Percentiles rank a stretch among this genome's conserved stretches.
Evolutionary conservation across 2,888 invertebrate genomes (phyloP).

Genomic region (Heteropelma amictum): DNA sequence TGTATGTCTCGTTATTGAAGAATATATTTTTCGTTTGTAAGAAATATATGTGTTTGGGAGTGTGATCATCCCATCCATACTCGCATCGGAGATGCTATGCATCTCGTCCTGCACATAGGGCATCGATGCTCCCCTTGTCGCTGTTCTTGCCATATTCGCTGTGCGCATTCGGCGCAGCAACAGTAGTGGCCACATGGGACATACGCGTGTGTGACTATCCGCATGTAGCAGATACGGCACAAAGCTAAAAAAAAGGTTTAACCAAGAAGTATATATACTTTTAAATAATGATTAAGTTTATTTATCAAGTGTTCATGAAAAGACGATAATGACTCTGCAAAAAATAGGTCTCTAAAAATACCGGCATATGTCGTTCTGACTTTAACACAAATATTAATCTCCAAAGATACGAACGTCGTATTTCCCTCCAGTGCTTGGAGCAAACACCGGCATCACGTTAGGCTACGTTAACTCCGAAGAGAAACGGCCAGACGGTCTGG

Average conservation of each 20-base stretch:
- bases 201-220: background rate
- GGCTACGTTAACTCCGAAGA: slow-evolving; percentile 2
- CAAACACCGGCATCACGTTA: background rate
- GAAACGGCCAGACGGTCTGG: too few species aligned
- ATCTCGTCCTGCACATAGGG: background rate
- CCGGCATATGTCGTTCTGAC: background rate
- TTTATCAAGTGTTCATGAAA: background rate
- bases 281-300: background rate
- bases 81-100: background rate
- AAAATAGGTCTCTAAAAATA: background rate
- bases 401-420: background rate
- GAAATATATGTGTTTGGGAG: background rate
- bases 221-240: background rate
- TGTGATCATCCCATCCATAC: background rate
- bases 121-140: background rate
- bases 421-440: background rate
- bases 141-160: background rate
- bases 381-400: background rate
- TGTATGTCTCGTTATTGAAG: background rate
- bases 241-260: background rate
- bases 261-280: background rate
- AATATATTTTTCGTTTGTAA: background rate
- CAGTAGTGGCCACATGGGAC: background rate
- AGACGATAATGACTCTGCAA: background rate
- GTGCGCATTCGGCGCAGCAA: background rate